phyloP scores from a whole-genome alignment of 2,113 vertebrate species.

The Amazona guildingii region DNA sequence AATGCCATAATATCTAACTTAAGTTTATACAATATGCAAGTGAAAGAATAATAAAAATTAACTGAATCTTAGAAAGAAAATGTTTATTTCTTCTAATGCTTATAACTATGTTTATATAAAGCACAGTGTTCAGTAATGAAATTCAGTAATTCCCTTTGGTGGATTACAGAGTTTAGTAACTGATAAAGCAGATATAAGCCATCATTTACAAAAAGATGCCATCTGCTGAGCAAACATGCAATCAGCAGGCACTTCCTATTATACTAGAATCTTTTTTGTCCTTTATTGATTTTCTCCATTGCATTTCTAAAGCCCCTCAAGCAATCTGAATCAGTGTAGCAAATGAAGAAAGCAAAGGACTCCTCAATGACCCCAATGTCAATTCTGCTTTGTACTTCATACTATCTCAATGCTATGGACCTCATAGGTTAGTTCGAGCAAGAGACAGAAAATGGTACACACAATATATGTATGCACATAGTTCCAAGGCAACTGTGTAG shows the following conservation, averaged over 20 bases:
- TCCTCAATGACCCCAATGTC: slow-evolving; percentile 50
- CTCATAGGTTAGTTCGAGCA: slow-evolving; percentile 41
- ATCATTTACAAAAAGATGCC: slow-evolving; percentile 79
- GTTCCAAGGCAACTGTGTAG: slow-evolving; percentile 5
- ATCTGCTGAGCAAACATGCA: slow-evolving; percentile 76
- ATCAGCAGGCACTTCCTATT: slow-evolving; percentile 69
- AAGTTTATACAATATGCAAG: not conserved
- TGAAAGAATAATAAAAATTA: not conserved
- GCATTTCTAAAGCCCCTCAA: slow-evolving; percentile 46
- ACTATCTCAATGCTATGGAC: slow-evolving; percentile 20
- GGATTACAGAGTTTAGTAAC: slow-evolving; percentile 24
- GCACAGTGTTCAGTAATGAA: not conserved
- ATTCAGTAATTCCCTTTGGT: slow-evolving; percentile 16
- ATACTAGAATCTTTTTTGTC: slow-evolving; percentile 32
- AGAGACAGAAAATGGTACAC: slow-evolving; percentile 22
- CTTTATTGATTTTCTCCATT: slow-evolving; percentile 62
- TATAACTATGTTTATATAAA: slow-evolving; percentile 28
- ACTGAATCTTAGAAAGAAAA: not conserved
- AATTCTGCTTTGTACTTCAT: slow-evolving; percentile 52
- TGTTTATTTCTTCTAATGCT: not conserved
- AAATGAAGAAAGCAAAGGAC: slow-evolving; percentile 59
- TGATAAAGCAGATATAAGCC: slow-evolving; percentile 37
- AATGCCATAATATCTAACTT: not conserved
- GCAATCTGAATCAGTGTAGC: slow-evolving; percentile 30
- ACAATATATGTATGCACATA: not conserved